Conservation (phyloP, 2,888 invertebrate species). For the Chalcis sispes region DNA sequence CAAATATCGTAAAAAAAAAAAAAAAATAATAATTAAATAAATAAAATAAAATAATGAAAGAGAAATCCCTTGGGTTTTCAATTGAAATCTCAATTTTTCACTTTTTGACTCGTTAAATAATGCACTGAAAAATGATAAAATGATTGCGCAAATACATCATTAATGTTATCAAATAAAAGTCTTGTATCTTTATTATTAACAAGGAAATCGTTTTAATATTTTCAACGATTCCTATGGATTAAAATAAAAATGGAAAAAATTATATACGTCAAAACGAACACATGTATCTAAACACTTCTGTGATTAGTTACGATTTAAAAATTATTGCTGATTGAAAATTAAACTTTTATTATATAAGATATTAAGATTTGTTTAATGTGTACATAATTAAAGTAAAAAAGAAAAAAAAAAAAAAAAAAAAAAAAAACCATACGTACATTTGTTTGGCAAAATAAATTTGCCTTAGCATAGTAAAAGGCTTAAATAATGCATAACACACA, state of each 20-base stretch:
- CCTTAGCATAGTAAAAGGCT: constrained; percentile 34
- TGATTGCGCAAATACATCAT: constrained; percentile 38
- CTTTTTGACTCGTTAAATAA: constrained; percentile 54
- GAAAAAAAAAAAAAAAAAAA: constrained; percentile 20
- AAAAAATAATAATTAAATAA: constrained; percentile 11
- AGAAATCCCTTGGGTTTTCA: constrained; percentile 5
- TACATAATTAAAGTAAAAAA: constrained; percentile 37
- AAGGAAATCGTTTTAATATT: constrained; percentile 36
- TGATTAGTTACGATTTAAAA: constrained; percentile 49
- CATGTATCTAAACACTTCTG: constrained; percentile 26
- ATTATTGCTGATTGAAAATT: constrained; percentile 47
- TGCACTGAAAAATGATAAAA: constrained; percentile 49
- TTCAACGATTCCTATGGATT: constrained; percentile 16
- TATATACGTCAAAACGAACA: constrained; percentile 2
- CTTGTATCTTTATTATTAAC: constrained; percentile 19
- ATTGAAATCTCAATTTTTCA: constrained; percentile 54
- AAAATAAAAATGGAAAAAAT: constrained; percentile 6
- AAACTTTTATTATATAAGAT: constrained; percentile 18
- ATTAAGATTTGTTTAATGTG: constrained; percentile 20
- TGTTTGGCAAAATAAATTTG: constrained; percentile 41
- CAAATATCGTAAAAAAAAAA: constrained; percentile 1
- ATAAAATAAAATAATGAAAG: constrained; percentile 19
- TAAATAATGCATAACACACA: constrained; percentile 35
- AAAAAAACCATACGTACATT: constrained; percentile 47
- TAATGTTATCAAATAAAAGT: constrained; percentile 50